These are phyloP conservation scores for Numida meleagris DNA, from an alignment of 2,113 vertebrate genomes.

Conservation along the genomic window DNA sequence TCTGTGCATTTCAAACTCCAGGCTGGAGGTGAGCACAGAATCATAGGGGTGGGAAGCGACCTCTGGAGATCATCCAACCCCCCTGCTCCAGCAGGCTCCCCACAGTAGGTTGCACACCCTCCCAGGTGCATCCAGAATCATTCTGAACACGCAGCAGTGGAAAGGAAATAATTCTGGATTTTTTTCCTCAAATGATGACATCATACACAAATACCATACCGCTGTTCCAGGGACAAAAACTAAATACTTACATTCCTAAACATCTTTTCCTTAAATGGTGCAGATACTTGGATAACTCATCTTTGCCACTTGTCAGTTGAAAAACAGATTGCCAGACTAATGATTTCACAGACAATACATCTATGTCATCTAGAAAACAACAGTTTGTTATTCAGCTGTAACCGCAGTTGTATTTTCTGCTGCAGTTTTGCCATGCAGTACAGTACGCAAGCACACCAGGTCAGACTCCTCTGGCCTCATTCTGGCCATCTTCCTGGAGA, in stretches of 20 bases:
- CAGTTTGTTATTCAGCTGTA: background rate
- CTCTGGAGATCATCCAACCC: background rate
- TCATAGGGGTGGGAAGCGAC: background rate
- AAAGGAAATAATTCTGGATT: background rate
- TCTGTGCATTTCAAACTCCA: background rate
- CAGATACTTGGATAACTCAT: background rate
- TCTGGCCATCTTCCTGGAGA: background rate
- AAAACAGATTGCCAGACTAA: background rate
- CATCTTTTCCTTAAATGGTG: background rate
- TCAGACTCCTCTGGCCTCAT: background rate
- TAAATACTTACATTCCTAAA: background rate
- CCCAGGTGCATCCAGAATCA: background rate
- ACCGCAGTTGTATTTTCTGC: background rate
- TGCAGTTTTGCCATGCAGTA: background rate
- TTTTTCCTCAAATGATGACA: background rate
- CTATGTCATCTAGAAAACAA: background rate
- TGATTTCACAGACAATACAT: background rate
- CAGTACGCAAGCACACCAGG: background rate
- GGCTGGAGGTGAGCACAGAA: accelerated
- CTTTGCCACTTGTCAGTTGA: background rate
- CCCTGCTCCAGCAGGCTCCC: background rate
- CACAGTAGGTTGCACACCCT: background rate
- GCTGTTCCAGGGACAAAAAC: background rate
- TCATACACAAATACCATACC: background rate
- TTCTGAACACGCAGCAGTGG: background rate